Evolutionary conservation across 2,113 vertebrate genomes (phyloP), one percentile per base, ranked within the genome.

Genomic region (Hassar affinis): DNA sequence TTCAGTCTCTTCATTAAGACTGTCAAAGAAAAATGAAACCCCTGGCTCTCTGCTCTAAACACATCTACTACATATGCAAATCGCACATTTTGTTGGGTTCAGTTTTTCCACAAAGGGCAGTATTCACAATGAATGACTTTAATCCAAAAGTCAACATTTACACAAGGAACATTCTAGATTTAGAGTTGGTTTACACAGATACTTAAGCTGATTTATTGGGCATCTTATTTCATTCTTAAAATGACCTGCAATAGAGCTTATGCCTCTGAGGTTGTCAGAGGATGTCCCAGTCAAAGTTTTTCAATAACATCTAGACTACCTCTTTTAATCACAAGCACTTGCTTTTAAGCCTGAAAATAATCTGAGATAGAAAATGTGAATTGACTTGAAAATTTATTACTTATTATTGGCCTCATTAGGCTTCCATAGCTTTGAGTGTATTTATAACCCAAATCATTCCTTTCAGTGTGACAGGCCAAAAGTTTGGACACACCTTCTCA

Each of bases 31-130:
- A 66, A 3, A 66, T 61, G 80, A 81, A 88, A 76, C 35, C 35
- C 71, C 62, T 85, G 27, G 20, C 74, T 61, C 78, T 30, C 22
- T 38, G 1, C 61, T 59, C 61, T 7, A 38, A 42, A 78, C 78
- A 35, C 51, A n/a, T 14, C 57, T 89, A 78, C 89, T 86, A 59
- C 20, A 79, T 66, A 66, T 85, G n/a, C 69, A 85, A 68, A 68
- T 22, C 8, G 18, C 30, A 66, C 7, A 35, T 77, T 77, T 38
- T 77, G 33, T 56, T n/a, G n/a, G n/a, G 42, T 45, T 47, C n/a
- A 27, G 27, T 22, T 38, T 25, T 62, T 79, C 77, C 18, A 38
- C 33, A 61, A 61, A 68, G 64, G 11, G 17, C 35, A 38, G 2
- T 45, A 42, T 25, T 71, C 20, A 27, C 49, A 18, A 74, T 30